These are phyloP conservation scores for Colossoma macropomum DNA, from an alignment of 2,113 vertebrate genomes.

Conservation along the genomic window DNA sequence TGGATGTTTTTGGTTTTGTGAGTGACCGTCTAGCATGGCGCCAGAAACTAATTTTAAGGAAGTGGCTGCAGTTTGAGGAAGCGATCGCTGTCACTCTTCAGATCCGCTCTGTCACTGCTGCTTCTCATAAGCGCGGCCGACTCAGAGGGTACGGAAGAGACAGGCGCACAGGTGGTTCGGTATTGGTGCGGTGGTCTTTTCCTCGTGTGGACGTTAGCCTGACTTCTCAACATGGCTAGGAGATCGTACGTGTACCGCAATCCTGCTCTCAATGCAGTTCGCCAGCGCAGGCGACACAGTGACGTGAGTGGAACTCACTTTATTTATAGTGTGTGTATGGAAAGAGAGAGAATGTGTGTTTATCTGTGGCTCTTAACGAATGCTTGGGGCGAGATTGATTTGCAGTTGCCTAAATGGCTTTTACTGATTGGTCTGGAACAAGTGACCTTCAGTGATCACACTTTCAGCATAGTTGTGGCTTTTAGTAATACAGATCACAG, in stretches of 20 bases:
- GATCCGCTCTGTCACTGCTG: neutral
- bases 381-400: slow-evolving; percentile 4
- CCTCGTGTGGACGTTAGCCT: neutral
- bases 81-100: neutral
- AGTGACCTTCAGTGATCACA: neutral
- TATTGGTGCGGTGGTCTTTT: neutral
- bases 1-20: neutral
- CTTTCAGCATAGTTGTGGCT: neutral
- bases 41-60: slow-evolving; percentile 39
- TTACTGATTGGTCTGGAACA: slow-evolving; percentile 4
- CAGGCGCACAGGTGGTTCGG: neutral
- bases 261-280: slow-evolving; percentile 41
- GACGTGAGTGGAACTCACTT: slow-evolving; percentile 48
- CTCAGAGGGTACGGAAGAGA: neutral
- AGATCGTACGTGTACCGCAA: slow-evolving; percentile 33
- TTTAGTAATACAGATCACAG: neutral
- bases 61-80: slow-evolving; percentile 51
- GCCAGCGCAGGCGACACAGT: slow-evolving; percentile 45
- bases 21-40: neutral
- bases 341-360: neutral
- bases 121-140: slow-evolving; percentile 24
- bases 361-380: neutral
- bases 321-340: neutral
- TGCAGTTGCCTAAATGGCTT: neutral
- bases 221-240: slow-evolving; percentile 46